Conservation (phyloP, 2,797 vertebrate species). For the Falco berigora region DNA sequence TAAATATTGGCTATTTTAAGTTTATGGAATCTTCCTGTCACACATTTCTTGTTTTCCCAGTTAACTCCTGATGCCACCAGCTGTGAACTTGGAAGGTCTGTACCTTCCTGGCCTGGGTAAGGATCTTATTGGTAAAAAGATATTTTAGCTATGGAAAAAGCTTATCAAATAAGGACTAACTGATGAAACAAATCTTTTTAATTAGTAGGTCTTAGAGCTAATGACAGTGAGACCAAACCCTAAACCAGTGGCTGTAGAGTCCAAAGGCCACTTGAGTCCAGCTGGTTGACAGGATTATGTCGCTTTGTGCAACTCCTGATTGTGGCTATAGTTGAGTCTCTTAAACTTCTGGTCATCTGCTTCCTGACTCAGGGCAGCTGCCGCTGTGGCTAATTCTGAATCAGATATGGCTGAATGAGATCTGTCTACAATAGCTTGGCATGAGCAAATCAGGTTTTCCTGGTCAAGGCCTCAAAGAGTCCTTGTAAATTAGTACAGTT, state of each 20-base stretch:
- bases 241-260: background rate
- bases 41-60: background rate
- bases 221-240: background rate
- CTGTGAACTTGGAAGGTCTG: background rate
- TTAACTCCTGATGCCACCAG: background rate
- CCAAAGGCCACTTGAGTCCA: background rate
- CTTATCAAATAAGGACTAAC: background rate
- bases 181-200: background rate
- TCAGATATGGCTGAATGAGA: background rate
- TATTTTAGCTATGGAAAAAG: background rate
- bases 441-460: background rate
- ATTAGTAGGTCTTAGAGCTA: background rate
- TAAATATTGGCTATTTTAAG: slow-evolving; percentile 29
- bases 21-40: slow-evolving; percentile 6
- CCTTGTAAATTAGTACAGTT: background rate
- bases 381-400: background rate
- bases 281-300: background rate
- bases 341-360: background rate
- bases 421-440: background rate
- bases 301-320: background rate
- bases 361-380: background rate
- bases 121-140: background rate
- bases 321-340: background rate
- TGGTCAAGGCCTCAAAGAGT: background rate
- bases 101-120: background rate